Conservation (phyloP, 2,797 vertebrate genomes). For the Danionella dracula region DNA sequence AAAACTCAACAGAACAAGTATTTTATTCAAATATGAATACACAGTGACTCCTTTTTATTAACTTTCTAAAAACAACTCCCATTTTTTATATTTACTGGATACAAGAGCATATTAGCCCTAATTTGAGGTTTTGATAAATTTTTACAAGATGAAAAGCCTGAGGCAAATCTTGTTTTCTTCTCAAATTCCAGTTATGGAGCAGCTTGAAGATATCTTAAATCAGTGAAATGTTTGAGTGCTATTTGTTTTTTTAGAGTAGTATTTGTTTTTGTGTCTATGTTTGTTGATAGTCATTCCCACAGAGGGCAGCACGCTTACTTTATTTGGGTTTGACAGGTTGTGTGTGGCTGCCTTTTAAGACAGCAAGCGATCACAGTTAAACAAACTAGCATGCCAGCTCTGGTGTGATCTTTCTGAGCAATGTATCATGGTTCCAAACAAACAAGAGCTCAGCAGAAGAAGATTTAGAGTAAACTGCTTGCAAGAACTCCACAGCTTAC, state of each 20-base stretch:
- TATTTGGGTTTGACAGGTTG: slow-evolving; percentile 21
- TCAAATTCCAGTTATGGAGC: background rate
- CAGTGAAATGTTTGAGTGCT: background rate
- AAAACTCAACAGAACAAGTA: background rate
- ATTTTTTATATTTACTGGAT: background rate
- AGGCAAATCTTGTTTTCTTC: background rate
- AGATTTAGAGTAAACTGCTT: slow-evolving; percentile 12
- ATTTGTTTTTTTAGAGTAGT: no score
- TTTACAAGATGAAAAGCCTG: background rate
- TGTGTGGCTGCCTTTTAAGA: slow-evolving; percentile 2
- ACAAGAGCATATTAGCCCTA: background rate
- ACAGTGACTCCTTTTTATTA: background rate
- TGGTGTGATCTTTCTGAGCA: background rate
- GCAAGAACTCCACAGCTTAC: slow-evolving; percentile 4
- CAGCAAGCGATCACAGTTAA: no score
- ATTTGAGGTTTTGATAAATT: background rate
- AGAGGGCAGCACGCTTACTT: slow-evolving; percentile 28
- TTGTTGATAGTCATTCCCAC: slow-evolving; percentile 49
- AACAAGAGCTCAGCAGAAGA: background rate
- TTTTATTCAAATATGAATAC: background rate
- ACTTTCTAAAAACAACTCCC: no score
- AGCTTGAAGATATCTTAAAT: background rate
- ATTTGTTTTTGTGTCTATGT: slow-evolving; percentile 34
- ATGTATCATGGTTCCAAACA: slow-evolving; percentile 21
- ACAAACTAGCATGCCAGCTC: background rate